Base-by-base conservation (phyloP, 2,888 invertebrate species). In the Cerastis leucographa region DNA sequence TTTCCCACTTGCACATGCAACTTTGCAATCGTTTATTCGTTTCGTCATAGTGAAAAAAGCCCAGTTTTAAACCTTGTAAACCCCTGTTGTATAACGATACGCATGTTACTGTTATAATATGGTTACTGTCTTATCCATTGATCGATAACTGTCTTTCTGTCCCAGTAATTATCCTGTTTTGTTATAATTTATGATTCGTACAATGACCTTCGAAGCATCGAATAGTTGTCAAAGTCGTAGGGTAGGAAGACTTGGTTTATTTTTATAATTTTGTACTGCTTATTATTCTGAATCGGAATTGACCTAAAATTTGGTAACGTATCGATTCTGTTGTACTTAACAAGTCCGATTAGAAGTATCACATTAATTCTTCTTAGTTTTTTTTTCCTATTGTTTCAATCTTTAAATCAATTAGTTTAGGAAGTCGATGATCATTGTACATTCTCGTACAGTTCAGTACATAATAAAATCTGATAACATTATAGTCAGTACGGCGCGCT, bases 401-500 rank as follows among this genome's bases (percentile, higher is more conserved):
- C 19, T 61, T 8, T 51, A 68, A 40, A 70, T 40, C 11, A 71
- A 17, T 73, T 73, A 19, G 17, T 73, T 42, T 42, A 42, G 6
- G 19, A 19, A 44, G 19, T 51, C 35, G 59, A 74, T 74, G 75
- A 66, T 78, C 78, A 81, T 66, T 66, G 65, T 40, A 51, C 64
- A 56, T 25, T 56, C 25, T 51, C 7, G 1, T 40, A 12, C 14
- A 44, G 35, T 40, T 71, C 12, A 7, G 22, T 14, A 25, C 17
- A 40, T 61, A 67, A 35, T 65, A 42, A 25, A 6, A 17, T 54
- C 56, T 79, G 19, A 64, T 69, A 68, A 80, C n/a, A 9, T 85
- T 88, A 54, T 94, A 97, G 97, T 90, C 96, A 97, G 91, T 97
- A 96, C 78, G 97, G 96, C 14, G 95, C 94, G 5, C 87, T 97